Conservation (phyloP, 2,797 vertebrate species). For the Malurus splendens region DNA sequence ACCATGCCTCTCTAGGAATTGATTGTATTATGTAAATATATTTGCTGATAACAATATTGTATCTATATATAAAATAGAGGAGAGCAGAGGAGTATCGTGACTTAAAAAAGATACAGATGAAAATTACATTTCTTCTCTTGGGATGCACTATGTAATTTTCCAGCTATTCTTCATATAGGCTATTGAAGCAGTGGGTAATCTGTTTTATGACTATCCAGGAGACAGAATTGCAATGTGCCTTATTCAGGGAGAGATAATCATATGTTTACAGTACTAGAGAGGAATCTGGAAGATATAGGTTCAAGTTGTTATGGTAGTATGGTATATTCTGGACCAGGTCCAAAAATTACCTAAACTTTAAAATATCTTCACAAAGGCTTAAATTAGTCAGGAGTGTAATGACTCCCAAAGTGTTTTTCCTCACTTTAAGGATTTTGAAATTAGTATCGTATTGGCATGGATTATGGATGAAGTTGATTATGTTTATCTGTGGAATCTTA, state of each 20-base stretch:
- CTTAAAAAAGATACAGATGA: not conserved
- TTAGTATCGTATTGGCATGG: not conserved
- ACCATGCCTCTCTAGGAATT: not conserved
- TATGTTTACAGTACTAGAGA: not conserved
- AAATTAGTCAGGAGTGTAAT: not conserved
- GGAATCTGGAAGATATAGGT: not conserved
- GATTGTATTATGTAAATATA: not conserved
- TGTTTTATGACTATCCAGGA: not conserved
- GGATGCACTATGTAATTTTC: not conserved
- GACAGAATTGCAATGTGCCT: not conserved
- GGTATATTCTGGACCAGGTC: not conserved
- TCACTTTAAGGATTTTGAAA: not conserved
- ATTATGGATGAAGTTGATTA: not conserved
- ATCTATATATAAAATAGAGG: not conserved
- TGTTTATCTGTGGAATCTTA: not conserved
- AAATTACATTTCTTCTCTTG: slow-evolving; percentile 7
- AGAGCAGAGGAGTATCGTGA: not conserved
- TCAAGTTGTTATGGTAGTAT: not conserved
- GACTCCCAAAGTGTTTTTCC: not conserved
- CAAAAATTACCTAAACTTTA: not conserved
- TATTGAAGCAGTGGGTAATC: not conserved
- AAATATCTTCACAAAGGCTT: not conserved
- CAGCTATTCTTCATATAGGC: not conserved
- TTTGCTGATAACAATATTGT: not conserved
- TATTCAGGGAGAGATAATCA: not conserved